phyloP scores from a whole-genome alignment of 2,797 vertebrate species.

The Gadopsis bispinosus region DNA sequence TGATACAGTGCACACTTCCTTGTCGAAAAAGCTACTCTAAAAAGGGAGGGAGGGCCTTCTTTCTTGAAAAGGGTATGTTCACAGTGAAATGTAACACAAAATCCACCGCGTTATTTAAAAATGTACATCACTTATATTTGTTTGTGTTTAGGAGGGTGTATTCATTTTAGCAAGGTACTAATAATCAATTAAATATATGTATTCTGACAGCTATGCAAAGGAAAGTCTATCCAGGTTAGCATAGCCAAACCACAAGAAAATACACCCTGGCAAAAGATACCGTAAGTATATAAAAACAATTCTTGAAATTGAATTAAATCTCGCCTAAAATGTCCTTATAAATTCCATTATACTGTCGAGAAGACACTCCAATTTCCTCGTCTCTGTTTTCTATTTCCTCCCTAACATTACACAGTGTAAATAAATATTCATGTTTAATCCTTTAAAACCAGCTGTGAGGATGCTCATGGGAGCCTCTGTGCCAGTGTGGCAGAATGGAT shows the following conservation, averaged over 20 bases:
- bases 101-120: not conserved
- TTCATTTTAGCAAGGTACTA: slow-evolving; percentile 4
- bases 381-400: not conserved
- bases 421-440: slow-evolving; percentile 47
- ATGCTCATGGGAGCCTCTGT: slow-evolving; percentile 37
- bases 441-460: slow-evolving; percentile 36
- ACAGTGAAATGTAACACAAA: slow-evolving; percentile 15
- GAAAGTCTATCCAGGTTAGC: not conserved
- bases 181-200: not conserved
- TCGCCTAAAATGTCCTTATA: not conserved
- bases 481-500: slow-evolving; percentile 51
- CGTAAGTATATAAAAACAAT: not conserved
- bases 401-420: not conserved
- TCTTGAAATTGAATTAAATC: not conserved
- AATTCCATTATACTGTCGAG: not conserved
- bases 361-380: rapidly evolving
- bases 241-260: not conserved
- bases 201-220: not conserved
- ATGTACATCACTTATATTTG: not conserved
- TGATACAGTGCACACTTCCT: slow-evolving; percentile 75
- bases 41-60: slow-evolving; percentile 24
- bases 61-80: slow-evolving; percentile 52
- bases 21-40: slow-evolving; percentile 63
- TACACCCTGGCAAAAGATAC: not conserved
- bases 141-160: not conserved